Evolutionary conservation across 2,113 vertebrate species (phyloP).

Genomic region (Tragelaphus buxtoni): DNA sequence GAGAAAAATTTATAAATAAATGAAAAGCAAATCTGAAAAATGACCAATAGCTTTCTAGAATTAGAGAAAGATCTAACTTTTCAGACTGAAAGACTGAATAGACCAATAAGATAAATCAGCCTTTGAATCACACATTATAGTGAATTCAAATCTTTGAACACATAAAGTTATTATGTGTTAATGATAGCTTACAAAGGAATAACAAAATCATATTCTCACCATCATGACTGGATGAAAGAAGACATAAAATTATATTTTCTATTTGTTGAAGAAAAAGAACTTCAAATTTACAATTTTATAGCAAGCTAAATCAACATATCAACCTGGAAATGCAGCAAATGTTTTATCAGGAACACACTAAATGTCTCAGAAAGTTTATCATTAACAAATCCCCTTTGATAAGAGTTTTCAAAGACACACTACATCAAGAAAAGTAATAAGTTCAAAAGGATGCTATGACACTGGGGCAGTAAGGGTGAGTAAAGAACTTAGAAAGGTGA

Average conservation of each 20-base stretch:
- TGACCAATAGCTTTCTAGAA: background rate
- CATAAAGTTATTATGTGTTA: background rate
- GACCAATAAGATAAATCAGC: background rate
- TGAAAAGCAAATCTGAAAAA: background rate
- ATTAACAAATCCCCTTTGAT: background rate
- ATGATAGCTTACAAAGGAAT: background rate
- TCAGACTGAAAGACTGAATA: background rate
- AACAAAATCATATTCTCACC: background rate
- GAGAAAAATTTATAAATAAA: background rate
- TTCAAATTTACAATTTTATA: background rate
- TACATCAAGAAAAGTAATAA: background rate
- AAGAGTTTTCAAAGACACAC: background rate
- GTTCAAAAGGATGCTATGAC: background rate
- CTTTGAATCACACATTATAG: background rate
- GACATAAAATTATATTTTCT: background rate
- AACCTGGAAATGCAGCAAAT: background rate
- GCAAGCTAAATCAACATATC: background rate
- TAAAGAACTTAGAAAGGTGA: background rate
- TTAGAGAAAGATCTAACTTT: background rate
- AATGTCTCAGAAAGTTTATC: background rate
- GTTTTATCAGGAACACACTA: background rate
- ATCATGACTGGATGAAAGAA: background rate
- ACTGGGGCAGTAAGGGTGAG: background rate
- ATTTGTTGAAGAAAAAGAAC: background rate
- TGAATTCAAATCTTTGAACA: background rate